Evolutionary conservation across 1,140 invertebrate species (phyloP).

Genomic region (Portunus trituberculatus): DNA sequence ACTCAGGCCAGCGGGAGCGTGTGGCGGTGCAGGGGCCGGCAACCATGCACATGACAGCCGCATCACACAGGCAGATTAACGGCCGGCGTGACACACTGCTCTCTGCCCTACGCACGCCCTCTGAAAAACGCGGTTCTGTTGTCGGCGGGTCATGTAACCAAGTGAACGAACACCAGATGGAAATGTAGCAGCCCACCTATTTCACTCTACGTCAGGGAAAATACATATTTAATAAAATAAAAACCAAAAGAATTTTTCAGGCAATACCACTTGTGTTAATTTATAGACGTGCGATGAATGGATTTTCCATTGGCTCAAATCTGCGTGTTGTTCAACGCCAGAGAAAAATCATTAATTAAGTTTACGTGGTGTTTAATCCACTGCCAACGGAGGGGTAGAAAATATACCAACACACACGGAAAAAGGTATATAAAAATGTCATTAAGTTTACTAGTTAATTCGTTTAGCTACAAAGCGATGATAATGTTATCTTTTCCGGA

Average conservation of each 20-base stretch:
- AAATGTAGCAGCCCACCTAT: neutral
- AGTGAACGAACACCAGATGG: neutral
- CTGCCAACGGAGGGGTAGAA: neutral
- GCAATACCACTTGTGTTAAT: neutral
- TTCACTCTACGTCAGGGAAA: neutral
- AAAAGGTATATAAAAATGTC: neutral
- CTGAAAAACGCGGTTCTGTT: neutral
- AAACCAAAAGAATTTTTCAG: neutral
- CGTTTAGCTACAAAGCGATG: neutral
- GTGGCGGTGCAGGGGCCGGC: neutral
- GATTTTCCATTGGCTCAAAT: neutral
- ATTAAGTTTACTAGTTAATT: neutral
- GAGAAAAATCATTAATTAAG: too few species aligned
- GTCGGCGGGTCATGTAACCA: slow-evolving; percentile 6
- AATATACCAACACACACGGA: neutral
- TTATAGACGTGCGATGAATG: neutral
- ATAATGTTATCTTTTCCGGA: neutral
- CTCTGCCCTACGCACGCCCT: neutral
- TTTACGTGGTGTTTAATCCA: too few species aligned
- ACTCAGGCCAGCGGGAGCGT: neutral
- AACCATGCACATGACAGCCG: slow-evolving; percentile 8
- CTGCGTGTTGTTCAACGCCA: neutral
- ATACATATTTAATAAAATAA: neutral
- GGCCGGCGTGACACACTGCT: neutral
- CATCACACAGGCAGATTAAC: slow-evolving; percentile 11